These are phyloP conservation scores for Myotis yumanensis DNA, from an alignment of 2,113 vertebrate genomes.

Conservation along the genomic window DNA sequence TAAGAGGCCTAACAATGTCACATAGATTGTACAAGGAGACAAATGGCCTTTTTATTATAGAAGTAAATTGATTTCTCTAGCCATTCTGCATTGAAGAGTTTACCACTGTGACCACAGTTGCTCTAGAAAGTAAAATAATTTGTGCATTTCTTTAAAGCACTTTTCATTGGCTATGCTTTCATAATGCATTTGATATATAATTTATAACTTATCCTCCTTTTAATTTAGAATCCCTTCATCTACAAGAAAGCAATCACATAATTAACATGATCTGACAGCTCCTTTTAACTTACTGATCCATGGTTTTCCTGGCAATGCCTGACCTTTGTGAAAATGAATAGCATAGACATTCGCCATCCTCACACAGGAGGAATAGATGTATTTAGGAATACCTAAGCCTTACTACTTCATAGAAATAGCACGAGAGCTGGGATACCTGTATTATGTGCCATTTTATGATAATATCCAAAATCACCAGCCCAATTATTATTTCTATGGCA, in stretches of 20 bases:
- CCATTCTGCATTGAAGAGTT: slow-evolving; percentile 30
- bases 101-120: slow-evolving; percentile 51
- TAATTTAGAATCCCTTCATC: not conserved
- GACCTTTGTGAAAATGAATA: slow-evolving; percentile 62
- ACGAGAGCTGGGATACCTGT: not conserved
- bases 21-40: slow-evolving; percentile 42
- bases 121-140: slow-evolving; percentile 64
- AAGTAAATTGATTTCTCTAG: slow-evolving; percentile 70
- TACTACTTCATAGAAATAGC: not conserved
- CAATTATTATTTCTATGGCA: not conserved
- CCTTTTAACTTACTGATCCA: not conserved
- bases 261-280: slow-evolving; percentile 47
- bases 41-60: slow-evolving; percentile 68
- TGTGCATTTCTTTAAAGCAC: slow-evolving; percentile 32
- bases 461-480: not conserved
- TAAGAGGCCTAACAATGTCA: not conserved
- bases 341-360: slow-evolving; percentile 3
- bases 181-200: not conserved
- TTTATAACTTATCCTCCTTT: slow-evolving; percentile 29
- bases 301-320: slow-evolving; percentile 14
- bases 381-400: slow-evolving; percentile 13
- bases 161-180: not conserved
- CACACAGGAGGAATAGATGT: not conserved
- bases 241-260: not conserved
- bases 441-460: slow-evolving; percentile 30